Evolutionary conservation across 2,888 invertebrate genomes (phyloP).

Genomic region (Lithophane socia): DNA sequence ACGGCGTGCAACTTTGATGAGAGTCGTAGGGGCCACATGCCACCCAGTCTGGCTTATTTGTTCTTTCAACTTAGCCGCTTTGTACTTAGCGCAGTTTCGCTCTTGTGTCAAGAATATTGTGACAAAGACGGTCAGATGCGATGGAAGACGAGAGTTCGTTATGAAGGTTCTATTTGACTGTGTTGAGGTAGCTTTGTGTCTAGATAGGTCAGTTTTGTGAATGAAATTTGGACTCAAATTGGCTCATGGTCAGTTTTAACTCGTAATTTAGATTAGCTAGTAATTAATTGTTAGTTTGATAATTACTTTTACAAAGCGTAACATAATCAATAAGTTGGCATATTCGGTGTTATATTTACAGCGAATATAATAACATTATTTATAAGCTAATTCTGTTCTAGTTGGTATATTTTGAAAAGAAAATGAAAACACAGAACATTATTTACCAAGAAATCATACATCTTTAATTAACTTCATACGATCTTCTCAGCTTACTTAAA

Average conservation of each 20-base stretch:
- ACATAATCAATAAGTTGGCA: background rate
- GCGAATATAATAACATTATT: background rate
- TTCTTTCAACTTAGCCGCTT: slow-evolving; percentile 75
- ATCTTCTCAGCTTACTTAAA: slow-evolving; percentile 2
- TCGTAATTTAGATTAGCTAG: background rate
- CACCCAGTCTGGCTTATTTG: slow-evolving; percentile 77
- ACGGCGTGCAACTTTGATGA: slow-evolving; percentile 87
- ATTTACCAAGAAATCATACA: background rate
- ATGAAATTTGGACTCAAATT: background rate
- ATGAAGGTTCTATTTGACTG: slow-evolving; percentile 42
- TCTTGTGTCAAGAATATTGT: slow-evolving; percentile 67
- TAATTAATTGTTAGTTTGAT: background rate
- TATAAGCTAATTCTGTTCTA: background rate
- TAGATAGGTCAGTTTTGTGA: slow-evolving; percentile 1
- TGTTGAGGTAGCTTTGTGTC: slow-evolving; percentile 25
- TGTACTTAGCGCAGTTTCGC: slow-evolving; percentile 67
- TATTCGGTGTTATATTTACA: background rate
- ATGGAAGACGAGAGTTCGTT: slow-evolving; percentile 51
- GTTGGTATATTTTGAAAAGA: background rate
- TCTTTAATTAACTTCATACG: background rate
- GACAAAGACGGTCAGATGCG: slow-evolving; percentile 64
- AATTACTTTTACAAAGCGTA: background rate
- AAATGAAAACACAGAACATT: background rate
- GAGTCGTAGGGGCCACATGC: slow-evolving; percentile 82
- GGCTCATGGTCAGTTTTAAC: background rate